Conservation (phyloP, 2,888 invertebrate species). For the Hoplodrina ambigua region DNA sequence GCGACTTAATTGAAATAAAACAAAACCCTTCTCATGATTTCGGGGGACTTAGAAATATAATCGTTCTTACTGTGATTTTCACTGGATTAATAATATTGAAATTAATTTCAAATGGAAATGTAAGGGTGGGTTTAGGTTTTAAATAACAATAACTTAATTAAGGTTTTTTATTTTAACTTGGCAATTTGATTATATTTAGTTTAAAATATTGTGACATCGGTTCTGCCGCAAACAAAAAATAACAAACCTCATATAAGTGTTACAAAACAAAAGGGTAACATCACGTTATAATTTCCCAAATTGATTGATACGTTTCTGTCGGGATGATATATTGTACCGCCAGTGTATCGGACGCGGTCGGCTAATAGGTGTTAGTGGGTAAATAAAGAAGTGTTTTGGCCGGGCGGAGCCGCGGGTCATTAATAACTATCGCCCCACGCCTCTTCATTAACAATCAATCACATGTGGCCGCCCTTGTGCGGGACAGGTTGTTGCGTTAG, state of each 20-base stretch:
- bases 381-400: slow-evolving; percentile 81
- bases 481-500: slow-evolving; percentile 73
- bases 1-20: slow-evolving; percentile 89
- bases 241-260: slow-evolving; percentile 27
- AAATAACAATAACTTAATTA: slow-evolving; percentile 10
- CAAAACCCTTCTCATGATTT: slow-evolving; percentile 82
- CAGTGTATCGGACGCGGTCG: slow-evolving; percentile 79
- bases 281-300: slow-evolving; percentile 82
- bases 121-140: slow-evolving; percentile 9
- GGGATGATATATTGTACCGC: slow-evolving; percentile 83
- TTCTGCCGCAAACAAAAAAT: background rate
- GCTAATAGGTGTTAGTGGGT: slow-evolving; percentile 87
- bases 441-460: slow-evolving; percentile 90
- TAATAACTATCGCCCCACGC: slow-evolving; percentile 87
- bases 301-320: slow-evolving; percentile 85
- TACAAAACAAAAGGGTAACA: slow-evolving; percentile 74
- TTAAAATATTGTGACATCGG: background rate
- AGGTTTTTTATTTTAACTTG: background rate
- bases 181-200: background rate
- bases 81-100: slow-evolving; percentile 52
- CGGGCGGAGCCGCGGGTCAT: slow-evolving; percentile 83
- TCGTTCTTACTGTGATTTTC: slow-evolving; percentile 68
- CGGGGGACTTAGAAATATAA: slow-evolving; percentile 71
- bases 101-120: slow-evolving; percentile 31
- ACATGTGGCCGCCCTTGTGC: slow-evolving; percentile 78